These are phyloP conservation scores for Neogobius melanostomus DNA, from an alignment of 2,113 vertebrate genomes.

Conservation along the genomic window DNA sequence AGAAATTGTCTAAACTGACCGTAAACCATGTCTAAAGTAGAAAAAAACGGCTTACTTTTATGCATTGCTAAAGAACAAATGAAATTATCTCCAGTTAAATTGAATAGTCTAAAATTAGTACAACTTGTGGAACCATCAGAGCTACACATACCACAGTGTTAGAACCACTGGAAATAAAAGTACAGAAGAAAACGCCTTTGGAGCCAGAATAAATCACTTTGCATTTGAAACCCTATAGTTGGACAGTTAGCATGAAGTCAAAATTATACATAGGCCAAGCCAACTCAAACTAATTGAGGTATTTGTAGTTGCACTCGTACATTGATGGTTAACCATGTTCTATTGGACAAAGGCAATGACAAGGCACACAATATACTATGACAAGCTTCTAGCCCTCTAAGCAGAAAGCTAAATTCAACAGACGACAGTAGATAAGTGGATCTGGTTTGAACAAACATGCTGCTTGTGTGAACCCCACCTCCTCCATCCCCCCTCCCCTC, in stretches of 20 bases:
- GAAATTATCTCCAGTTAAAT: no score
- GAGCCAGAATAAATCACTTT: no score
- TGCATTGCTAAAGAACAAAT: no score
- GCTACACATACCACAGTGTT: no score
- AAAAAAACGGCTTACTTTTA: no score
- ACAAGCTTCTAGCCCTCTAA: background rate
- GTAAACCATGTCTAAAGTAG: no score
- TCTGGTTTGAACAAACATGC: conserved; percentile 1
- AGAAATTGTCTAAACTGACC: no score
- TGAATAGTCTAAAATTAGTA: no score
- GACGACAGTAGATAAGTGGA: conserved; percentile 12
- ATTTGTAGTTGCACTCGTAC: background rate
- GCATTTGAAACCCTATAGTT: background rate
- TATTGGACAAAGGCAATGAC: background rate
- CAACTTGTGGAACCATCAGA: no score
- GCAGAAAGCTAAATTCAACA: conserved; percentile 11
- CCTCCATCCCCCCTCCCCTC: background rate
- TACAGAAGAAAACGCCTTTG: no score
- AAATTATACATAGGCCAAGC: background rate
- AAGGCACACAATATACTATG: background rate
- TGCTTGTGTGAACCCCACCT: background rate
- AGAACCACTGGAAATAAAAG: no score
- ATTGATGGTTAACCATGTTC: background rate
- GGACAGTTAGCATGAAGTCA: background rate
- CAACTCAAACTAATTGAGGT: background rate